phyloP scores from a whole-genome alignment of 2,888 invertebrate genomes.

The Xiphydria camelus region DNA sequence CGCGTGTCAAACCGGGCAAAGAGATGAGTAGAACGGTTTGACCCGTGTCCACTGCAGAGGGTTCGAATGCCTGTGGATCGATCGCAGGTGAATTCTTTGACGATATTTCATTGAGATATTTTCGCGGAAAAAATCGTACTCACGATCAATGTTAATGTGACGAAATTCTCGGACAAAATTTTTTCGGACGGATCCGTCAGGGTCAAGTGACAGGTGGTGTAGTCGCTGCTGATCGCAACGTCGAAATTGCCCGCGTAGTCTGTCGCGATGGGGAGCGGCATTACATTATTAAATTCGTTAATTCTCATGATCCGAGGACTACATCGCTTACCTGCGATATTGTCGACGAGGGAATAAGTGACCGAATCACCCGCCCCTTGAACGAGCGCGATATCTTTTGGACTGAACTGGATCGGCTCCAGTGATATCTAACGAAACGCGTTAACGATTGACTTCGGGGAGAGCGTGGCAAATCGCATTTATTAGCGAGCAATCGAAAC shows the following conservation, averaged over 20 bases:
- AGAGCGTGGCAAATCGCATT: too few species aligned
- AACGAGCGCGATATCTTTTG: too few species aligned
- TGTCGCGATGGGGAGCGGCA: background rate
- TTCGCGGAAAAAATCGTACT: conserved; percentile 7
- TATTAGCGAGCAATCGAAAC: too few species aligned
- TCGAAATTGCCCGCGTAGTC: conserved; percentile 7
- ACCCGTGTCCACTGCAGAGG: conserved; percentile 8
- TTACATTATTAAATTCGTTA: conserved; percentile 1
- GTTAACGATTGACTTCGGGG: too few species aligned
- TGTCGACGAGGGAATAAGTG: conserved; percentile 6
- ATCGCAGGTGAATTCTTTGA: background rate
- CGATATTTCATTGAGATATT: background rate
- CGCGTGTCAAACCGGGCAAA: conserved; percentile 23
- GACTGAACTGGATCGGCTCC: too few species aligned
- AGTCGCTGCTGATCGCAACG: conserved; percentile 8
- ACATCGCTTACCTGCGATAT: conserved; percentile 7
- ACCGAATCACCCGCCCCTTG: conserved; percentile 14
- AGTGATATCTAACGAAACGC: too few species aligned
- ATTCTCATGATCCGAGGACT: too few species aligned
- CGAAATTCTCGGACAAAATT: conserved; percentile 20
- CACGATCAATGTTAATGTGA: conserved; percentile 20
- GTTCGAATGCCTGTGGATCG: conserved; percentile 17
- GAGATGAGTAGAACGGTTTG: conserved; percentile 21
- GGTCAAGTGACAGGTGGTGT: conserved; percentile 9
- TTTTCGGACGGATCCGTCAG: conserved; percentile 17